Conservation (phyloP, 2,797 vertebrate species). For the Pelodytes ibericus region DNA sequence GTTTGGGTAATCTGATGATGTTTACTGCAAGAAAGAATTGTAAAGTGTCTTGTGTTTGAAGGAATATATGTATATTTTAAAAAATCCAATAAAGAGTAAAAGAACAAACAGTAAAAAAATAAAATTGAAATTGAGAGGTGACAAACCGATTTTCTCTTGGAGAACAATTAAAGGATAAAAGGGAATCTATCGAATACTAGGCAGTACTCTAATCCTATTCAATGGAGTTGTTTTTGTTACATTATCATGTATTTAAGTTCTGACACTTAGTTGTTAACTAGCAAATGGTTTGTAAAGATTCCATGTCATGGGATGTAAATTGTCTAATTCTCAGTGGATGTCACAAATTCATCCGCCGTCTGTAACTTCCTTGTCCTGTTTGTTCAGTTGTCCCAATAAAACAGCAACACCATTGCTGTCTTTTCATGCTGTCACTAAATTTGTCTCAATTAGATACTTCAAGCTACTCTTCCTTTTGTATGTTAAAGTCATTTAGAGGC, state of each 20-base stretch:
- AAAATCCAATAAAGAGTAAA: no score
- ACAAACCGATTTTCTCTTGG: no score
- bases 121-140: no score
- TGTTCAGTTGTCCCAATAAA: conserved; percentile 18
- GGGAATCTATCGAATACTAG: no score
- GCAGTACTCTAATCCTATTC: no score
- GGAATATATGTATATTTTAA: no score
- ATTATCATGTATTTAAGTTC: neutral
- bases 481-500: neutral
- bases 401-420: conserved; percentile 3
- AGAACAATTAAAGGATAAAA: no score
- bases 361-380: conserved; percentile 6
- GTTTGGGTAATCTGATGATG: no score
- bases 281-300: neutral
- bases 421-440: conserved; percentile 3
- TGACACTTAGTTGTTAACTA: neutral
- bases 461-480: neutral
- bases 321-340: neutral
- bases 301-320: neutral
- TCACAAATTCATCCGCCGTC: neutral
- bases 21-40: no score
- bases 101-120: no score
- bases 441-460: conserved; percentile 8
- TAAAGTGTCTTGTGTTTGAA: no score
- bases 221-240: neutral